Base-by-base conservation (phyloP, 1,140 invertebrate genomes). In the Palaemon carinicauda region DNA sequence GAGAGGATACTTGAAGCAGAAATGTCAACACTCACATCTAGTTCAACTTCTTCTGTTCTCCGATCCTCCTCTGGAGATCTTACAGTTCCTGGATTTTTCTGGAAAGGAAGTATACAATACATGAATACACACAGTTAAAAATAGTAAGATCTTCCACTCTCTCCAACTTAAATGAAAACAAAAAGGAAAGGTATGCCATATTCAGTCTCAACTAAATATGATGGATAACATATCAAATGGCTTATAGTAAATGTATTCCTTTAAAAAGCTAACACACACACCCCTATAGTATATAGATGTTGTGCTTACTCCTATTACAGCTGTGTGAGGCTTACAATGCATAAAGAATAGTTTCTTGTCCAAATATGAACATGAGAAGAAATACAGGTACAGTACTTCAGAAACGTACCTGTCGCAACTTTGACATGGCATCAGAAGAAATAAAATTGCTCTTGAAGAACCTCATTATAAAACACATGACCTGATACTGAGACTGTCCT, bases 341-440 rank as follows among this genome's bases (percentile, higher is more conserved):
- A 41, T 41, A 41, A 41, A 41, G 9, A 3, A 41, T 41, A 41
- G 3, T 41, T 41, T 41, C 33, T 41, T 41, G 9, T n/a, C n/a
- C 33, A 41, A 41, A 9, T 3, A 41, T 41, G 33, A 41, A 3
- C 33, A n/a, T n/a, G n/a, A n/a, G n/a, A n/a, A n/a, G n/a, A n/a
- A n/a, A n/a, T n/a, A n/a, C n/a, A n/a, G n/a, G n/a, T n/a, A n/a
- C n/a, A n/a, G n/a, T n/a, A 41, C 33, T 41, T 41, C 33, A 41
- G 33, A 3, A 41, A 41, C 82, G 88, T 90, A 95, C 97, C 93
- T 98, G 97, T 92, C 97, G 93, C n/a, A 98, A 92, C 92, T 98
- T 98, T n/a, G 97, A 95, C 96, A 99, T 98, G 21, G 97, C 97
- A 92, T 98, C 97, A 19, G 97, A 96, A 0, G 97, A 97, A 90